These are phyloP conservation scores for Mnemiopsis leidyi DNA, from an alignment of 37 sponge, comb jelly and placozoan species.

Conservation along the genomic window DNA sequence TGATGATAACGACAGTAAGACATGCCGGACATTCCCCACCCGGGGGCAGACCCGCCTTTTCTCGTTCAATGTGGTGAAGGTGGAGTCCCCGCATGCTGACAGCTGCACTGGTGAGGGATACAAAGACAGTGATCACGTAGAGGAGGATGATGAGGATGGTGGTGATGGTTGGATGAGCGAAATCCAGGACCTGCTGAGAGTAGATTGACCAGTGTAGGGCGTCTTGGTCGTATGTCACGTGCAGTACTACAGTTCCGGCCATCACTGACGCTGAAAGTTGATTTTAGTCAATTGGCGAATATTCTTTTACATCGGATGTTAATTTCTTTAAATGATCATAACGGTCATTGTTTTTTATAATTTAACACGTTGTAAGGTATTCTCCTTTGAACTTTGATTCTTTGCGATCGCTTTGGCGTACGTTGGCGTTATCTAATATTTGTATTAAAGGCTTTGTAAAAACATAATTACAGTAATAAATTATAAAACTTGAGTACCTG, in stretches of 20 bases:
- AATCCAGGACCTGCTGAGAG: conserved; percentile 33
- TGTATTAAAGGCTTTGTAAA: too few relatives aligned
- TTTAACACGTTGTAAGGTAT: too few relatives aligned
- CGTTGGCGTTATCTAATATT: too few relatives aligned
- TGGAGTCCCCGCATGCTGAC: conserved; percentile 2
- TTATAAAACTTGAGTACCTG: neutral
- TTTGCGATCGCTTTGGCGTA: too few relatives aligned
- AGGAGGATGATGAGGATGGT: neutral
- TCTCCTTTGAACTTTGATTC: too few relatives aligned
- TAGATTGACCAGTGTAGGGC: neutral
- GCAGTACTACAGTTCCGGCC: neutral
- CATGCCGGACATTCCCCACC: neutral
- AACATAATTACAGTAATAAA: too few relatives aligned
- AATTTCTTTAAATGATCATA: too few relatives aligned
- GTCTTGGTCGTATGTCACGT: neutral
- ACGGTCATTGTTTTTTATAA: too few relatives aligned
- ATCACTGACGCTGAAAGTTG: neutral
- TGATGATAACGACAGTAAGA: neutral
- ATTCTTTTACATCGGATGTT: too few relatives aligned
- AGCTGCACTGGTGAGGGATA: neutral
- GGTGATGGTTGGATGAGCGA: neutral
- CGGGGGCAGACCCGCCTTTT: neutral
- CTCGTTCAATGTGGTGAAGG: neutral
- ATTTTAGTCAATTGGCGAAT: too few relatives aligned
- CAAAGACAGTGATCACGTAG: neutral